Evolutionary conservation across 2,113 vertebrate genomes (phyloP).

Genomic region (Callipepla squamata): DNA sequence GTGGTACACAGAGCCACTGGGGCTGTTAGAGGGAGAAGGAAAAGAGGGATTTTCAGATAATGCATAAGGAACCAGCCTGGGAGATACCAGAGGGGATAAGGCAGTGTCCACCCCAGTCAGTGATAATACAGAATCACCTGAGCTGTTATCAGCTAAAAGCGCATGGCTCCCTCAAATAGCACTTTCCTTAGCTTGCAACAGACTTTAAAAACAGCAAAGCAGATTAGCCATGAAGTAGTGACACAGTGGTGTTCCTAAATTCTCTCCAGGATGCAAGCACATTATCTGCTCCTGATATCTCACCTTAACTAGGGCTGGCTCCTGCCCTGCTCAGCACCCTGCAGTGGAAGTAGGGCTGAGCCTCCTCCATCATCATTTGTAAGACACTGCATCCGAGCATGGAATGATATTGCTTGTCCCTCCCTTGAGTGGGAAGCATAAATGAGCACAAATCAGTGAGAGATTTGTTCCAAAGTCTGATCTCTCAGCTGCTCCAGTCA

Average conservation of each 20-base stretch:
- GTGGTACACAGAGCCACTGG: background rate
- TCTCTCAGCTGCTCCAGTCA: background rate
- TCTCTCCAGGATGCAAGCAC: background rate
- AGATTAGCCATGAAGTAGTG: background rate
- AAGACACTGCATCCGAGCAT: background rate
- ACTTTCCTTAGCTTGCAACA: background rate
- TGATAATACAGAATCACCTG: background rate
- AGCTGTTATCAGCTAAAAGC: background rate
- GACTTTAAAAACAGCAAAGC: background rate
- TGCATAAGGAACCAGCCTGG: background rate
- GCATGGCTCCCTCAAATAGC: background rate
- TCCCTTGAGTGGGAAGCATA: background rate
- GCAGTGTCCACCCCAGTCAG: background rate
- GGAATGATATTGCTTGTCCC: background rate
- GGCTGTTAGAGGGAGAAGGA: background rate
- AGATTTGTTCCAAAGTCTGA: background rate
- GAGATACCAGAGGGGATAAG: background rate
- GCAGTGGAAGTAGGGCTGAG: background rate
- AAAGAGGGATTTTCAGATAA: background rate
- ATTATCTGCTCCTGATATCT: background rate
- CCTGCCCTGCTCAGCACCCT: background rate
- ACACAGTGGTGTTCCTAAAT: background rate
- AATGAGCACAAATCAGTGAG: background rate
- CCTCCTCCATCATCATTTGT: background rate
- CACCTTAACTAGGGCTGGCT: background rate